phyloP scores from a whole-genome alignment of 35 echinoderm and acorn worm genomes.

The Ophiothrix spiculata region DNA sequence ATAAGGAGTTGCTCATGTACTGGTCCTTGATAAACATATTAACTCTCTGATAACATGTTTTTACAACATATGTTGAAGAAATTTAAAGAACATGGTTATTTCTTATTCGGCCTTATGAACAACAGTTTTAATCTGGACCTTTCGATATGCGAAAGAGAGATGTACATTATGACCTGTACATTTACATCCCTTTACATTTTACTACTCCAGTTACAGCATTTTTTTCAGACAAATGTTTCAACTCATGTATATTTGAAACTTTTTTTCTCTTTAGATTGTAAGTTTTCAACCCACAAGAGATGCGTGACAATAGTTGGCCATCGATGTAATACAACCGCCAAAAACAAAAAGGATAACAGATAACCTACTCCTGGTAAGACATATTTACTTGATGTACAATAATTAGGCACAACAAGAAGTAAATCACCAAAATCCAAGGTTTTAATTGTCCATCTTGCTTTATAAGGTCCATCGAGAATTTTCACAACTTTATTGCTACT shows the following conservation, averaged over 20 bases:
- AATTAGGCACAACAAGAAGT: too few species aligned
- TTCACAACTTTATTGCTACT: too few species aligned
- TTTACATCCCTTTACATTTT: neutral
- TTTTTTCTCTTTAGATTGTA: neutral
- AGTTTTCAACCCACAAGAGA: neutral
- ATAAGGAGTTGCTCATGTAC: too few species aligned
- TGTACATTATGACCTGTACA: neutral
- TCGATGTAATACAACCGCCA: neutral
- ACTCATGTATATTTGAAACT: neutral
- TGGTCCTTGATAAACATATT: too few species aligned
- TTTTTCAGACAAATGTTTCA: neutral
- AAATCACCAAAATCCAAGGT: too few species aligned
- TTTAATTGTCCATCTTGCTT: too few species aligned
- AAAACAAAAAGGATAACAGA: neutral
- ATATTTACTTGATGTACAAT: too few species aligned
- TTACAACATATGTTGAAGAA: too few species aligned
- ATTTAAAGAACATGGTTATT: neutral
- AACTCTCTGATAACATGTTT: too few species aligned
- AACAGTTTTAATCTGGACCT: too few species aligned
- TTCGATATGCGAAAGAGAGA: neutral
- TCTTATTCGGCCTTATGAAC: neutral
- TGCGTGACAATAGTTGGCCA: neutral
- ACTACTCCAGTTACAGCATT: neutral
- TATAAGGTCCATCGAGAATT: too few species aligned
- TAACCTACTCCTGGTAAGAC: too few species aligned